Percentiles rank a stretch among this genome's conserved stretches.
Evolutionary conservation across 1,140 invertebrate species (phyloP).

Genomic region (Stegodyphus mimosarum): DNA sequence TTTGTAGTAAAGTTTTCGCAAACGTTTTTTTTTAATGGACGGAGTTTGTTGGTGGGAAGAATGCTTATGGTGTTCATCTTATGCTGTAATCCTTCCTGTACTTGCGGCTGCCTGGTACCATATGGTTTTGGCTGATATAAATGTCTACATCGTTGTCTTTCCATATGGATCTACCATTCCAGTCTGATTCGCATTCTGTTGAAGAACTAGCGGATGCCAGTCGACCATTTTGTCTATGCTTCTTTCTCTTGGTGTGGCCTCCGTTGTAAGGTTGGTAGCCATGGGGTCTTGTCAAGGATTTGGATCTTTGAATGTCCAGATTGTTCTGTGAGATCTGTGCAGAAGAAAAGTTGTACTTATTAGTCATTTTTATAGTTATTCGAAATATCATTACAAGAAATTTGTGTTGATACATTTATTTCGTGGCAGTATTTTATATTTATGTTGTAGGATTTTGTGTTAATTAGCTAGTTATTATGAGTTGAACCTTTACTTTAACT

Average conservation of each 20-base stretch:
- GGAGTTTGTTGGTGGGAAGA: too few species aligned
- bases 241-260: slow-evolving; percentile 26
- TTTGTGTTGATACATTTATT: too few species aligned
- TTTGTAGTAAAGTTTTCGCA: too few species aligned
- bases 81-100: slow-evolving; percentile 42
- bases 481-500: too few species aligned
- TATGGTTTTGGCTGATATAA: slow-evolving; percentile 85
- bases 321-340: slow-evolving; percentile 8
- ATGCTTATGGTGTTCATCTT: background rate
- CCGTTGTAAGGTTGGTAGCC: slow-evolving; percentile 11
- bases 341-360: too few species aligned
- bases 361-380: too few species aligned
- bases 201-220: slow-evolving; percentile 65
- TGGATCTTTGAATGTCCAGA: slow-evolving; percentile 22
- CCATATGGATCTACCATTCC: slow-evolving; percentile 75
- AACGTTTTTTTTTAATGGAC: too few species aligned
- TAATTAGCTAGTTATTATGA: too few species aligned
- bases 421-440: too few species aligned
- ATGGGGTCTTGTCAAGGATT: slow-evolving; percentile 6
- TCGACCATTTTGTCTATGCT: slow-evolving; percentile 62
- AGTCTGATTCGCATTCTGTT: slow-evolving; percentile 76
- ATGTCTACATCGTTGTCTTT: slow-evolving; percentile 96
- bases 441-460: too few species aligned
- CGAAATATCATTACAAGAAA: too few species aligned
- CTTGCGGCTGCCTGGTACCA: slow-evolving; percentile 3